These are phyloP conservation scores for Loxodonta africana DNA, from an alignment of 2,113 vertebrate genomes.

Conservation along the genomic window DNA sequence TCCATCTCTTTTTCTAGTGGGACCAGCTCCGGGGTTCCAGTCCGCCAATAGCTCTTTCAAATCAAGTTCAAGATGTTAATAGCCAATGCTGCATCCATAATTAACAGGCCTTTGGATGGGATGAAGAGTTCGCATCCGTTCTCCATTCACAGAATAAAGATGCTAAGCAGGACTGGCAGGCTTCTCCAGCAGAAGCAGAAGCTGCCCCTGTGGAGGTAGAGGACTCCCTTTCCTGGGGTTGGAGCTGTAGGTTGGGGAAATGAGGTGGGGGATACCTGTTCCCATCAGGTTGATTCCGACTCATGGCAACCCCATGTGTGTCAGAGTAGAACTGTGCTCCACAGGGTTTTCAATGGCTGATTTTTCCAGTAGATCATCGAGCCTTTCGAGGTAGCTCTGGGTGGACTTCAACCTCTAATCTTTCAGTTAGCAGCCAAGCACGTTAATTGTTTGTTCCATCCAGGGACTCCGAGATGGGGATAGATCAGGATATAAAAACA, in stretches of 20 bases:
- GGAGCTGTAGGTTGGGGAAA: background rate
- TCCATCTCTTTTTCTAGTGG: constrained; percentile 75
- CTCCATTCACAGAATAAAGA: constrained; percentile 90
- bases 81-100: constrained; percentile 89
- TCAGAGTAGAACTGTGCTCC: background rate
- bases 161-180: constrained; percentile 91
- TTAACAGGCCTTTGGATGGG: constrained; percentile 86
- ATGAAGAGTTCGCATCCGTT: constrained; percentile 85
- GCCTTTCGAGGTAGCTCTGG: background rate
- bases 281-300: background rate
- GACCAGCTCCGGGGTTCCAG: constrained; percentile 76
- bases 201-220: background rate
- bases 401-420: background rate
- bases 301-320: background rate
- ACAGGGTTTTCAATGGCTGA: background rate
- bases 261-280: background rate
- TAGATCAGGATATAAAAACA: background rate
- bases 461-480: background rate
- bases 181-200: constrained; percentile 85
- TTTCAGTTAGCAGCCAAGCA: background rate
- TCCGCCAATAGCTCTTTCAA: constrained; percentile 88
- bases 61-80: constrained; percentile 96
- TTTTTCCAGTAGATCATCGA: background rate
- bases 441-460: background rate
- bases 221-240: background rate